phyloP scores from a whole-genome alignment of 2,113 vertebrate species.

The Sterna hirundo region DNA sequence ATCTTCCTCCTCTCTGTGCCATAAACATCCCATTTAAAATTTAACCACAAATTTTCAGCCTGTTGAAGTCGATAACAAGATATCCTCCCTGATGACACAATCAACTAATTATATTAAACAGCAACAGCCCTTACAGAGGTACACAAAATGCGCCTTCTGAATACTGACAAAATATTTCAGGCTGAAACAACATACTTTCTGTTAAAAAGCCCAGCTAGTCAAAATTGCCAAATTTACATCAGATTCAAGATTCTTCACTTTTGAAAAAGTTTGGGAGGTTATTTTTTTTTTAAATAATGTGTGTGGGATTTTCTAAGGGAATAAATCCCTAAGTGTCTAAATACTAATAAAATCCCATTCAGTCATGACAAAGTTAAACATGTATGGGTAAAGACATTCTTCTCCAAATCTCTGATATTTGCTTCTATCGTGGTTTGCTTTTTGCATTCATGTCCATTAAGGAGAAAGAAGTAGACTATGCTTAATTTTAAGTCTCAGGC shows the following conservation, averaged over 20 bases:
- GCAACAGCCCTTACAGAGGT: background rate
- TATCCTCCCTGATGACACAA: background rate
- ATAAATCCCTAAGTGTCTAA: background rate
- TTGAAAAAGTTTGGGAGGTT: background rate
- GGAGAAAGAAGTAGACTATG: background rate
- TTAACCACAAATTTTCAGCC: background rate
- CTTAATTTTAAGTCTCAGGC: background rate
- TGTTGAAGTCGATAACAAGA: background rate
- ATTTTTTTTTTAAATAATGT: background rate
- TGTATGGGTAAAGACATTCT: rapidly evolving
- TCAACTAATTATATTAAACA: background rate
- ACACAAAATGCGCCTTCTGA: background rate
- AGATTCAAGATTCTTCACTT: background rate
- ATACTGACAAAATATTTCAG: background rate
- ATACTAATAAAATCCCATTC: background rate
- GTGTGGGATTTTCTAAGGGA: rapidly evolving
- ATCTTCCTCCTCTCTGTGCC: background rate
- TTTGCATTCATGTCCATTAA: background rate
- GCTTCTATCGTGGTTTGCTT: background rate
- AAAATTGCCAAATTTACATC: background rate
- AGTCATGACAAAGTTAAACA: background rate
- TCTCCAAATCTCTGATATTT: background rate
- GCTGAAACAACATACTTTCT: rapidly evolving
- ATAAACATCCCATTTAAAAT: background rate
- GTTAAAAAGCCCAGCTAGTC: background rate